Base-by-base conservation (phyloP, 2,113 vertebrate species). In the Microtus ochrogaster region DNA sequence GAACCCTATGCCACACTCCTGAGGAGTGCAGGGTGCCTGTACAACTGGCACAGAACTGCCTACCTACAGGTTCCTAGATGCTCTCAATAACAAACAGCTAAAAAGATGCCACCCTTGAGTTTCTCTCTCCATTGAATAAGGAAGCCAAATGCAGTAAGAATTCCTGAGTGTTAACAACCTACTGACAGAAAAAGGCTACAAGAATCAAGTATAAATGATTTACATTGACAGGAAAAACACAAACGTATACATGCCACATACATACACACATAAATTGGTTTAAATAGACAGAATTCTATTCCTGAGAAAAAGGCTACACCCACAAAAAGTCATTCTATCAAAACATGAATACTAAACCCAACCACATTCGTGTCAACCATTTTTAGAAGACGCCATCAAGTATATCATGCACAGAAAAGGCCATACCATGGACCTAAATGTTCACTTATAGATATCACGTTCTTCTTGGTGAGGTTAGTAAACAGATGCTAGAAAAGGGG, bases 1-100 rank as follows among this genome's bases (percentile, higher is more conserved):
- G 41, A 97, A 96, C 97, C 96, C 97, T 96, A 77, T 92, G 96
- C 94, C 96, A 97, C 79, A 97, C 97, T 98, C 94, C 94, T 94
- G 8, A 81, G 73, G 82, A 97, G 94, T 94, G 78, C 82, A 95
- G 97, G 96, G 85, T 97, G 95, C 96, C 97, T 97, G 92, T 1
- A 97, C 79, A 96, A 93, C 91, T 97, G 86, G 86, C 66, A 97
- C 55, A 97, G 17, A 91, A 93, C 95, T 96, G 77, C 92, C 94
- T 44, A 73, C 74, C 94, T 93, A n/a, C 26, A 95, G 94, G 90
- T 52, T 92, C 86, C 94, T 90, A 93, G 49, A 92, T 70, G 70
- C 52, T 94, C 94, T 94, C 58, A 94, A 39, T 70, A 94, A 90
- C 73, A 96, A 33, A 90, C 70, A 90, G 44, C 78, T 91, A 85